Conservation (phyloP, 2,888 invertebrate species). For the Perizoma flavofasciatum region DNA sequence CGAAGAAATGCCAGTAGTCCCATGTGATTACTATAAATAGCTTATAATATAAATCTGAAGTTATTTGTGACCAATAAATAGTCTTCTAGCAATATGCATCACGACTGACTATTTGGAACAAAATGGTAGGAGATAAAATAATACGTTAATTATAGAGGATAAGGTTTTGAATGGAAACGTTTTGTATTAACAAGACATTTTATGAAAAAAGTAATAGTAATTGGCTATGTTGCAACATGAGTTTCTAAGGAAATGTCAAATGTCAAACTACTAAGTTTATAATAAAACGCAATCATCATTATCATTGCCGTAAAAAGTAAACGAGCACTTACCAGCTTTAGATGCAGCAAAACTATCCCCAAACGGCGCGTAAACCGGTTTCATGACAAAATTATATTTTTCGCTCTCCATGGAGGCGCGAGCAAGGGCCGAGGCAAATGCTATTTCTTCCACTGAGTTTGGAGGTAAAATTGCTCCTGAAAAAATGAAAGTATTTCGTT, state of each 20-base stretch:
- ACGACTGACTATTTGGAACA: too few species aligned
- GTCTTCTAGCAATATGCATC: too few species aligned
- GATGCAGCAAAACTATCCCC: slow-evolving; percentile 74
- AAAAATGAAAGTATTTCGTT: slow-evolving; percentile 8
- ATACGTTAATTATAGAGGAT: too few species aligned
- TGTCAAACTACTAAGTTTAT: slow-evolving; percentile 12
- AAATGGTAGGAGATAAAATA: too few species aligned
- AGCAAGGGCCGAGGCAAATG: slow-evolving; percentile 67
- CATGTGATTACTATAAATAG: too few species aligned
- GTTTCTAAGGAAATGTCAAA: slow-evolving; percentile 12
- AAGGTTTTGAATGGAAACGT: too few species aligned
- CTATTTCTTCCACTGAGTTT: slow-evolving; percentile 70
- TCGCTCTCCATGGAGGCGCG: slow-evolving; percentile 75
- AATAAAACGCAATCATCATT: slow-evolving; percentile 24
- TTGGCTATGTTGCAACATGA: too few species aligned
- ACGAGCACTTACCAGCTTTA: slow-evolving; percentile 61
- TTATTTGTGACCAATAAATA: too few species aligned
- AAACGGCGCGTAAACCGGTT: slow-evolving; percentile 57
- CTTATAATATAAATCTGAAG: too few species aligned
- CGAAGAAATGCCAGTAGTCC: too few species aligned
- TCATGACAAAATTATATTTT: slow-evolving; percentile 64
- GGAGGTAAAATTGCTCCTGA: slow-evolving; percentile 74
- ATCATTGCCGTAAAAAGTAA: slow-evolving; percentile 22
- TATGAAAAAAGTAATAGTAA: too few species aligned
- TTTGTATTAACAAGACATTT: too few species aligned